Base-by-base conservation (phyloP, 2,113 vertebrate genomes). In the Plestiodon gilberti region DNA sequence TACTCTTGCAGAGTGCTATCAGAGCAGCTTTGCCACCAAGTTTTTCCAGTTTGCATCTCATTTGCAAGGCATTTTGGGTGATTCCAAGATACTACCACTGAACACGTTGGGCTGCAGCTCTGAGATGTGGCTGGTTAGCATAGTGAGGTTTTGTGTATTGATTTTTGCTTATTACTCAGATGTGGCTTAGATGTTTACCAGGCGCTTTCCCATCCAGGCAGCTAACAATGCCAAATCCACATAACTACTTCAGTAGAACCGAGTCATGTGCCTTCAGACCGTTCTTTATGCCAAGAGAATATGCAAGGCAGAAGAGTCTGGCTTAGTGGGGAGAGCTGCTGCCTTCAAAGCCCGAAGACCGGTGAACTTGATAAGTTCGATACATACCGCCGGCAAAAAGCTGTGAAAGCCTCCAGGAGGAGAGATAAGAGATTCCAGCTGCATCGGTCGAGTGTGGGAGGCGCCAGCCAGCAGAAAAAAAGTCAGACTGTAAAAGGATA, bases 1-100 rank as follows among this genome's bases (percentile, higher is more conserved):
- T 83, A 70, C 62, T 18, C 61, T 76, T 76, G 15, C 43, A 84
- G 33, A 81, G 33, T 48, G 69, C 67, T 81, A 28, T 73, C 30
- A 62, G 55, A 71, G 40, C 28, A 86, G 38, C 30, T 61, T 33
- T 73, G 40, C 14, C 20, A n/a, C 28, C 38, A 62, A 33, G 22
- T 33, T 86, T 23, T 7, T 55, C 17, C 62, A 23, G 64, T 33
- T 67, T 78, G 23, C 65, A 52, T 59, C 35, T 33, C 22, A 61
- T 52, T 79, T 74, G 55, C 77, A 81, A 74, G 38, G 70, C 84
- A 74, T 86, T 84, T 23, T 33, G 83, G 43, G 35, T 55, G 35
- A 38, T 38, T 55, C 75, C 67, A 52, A 48, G 74, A 52, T 25
- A 14, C 8, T 28, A 10, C 38, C 40, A 65, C 28, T 81, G 17